Conservation (phyloP, 2,113 vertebrate genomes). For the Mixornis gularis region DNA sequence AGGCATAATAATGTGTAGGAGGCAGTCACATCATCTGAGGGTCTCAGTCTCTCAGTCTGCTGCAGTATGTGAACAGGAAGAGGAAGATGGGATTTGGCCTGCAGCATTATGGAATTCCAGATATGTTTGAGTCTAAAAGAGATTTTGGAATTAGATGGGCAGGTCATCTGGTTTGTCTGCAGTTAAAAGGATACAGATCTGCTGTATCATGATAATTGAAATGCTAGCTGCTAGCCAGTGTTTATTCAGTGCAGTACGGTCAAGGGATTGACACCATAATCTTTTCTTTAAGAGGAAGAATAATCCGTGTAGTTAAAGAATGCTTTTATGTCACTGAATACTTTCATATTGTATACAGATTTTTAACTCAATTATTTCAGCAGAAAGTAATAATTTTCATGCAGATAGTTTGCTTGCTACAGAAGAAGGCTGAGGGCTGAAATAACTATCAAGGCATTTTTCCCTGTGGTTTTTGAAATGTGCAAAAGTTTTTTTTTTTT, state of each 20-base stretch:
- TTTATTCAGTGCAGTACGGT: not conserved
- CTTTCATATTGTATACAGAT: not conserved
- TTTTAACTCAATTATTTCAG: not conserved
- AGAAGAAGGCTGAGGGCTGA: not conserved
- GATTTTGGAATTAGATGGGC: not conserved
- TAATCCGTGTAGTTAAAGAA: not conserved
- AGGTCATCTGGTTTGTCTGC: not conserved
- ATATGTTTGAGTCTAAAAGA: not conserved
- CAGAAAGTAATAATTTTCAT: not conserved
- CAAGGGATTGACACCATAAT: not conserved
- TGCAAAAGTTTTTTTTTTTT: not conserved
- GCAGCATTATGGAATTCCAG: not conserved
- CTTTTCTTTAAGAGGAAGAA: not conserved
- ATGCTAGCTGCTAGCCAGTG: not conserved
- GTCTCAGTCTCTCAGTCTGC: not conserved
- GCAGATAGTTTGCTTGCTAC: not conserved
- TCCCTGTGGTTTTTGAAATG: not conserved
- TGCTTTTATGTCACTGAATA: not conserved
- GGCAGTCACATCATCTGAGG: accelerated
- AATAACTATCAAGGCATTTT: not conserved
- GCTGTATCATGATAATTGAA: not conserved
- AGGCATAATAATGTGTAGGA: not conserved
- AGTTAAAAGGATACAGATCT: not conserved
- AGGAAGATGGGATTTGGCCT: not conserved
- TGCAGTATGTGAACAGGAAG: not conserved